A percentile compares a stretch with the other conserved stretches of the same genome.
These are phyloP conservation scores for Alentia gelatinosa DNA, from an alignment of 2,888 invertebrate genomes.

Conservation along the genomic window DNA sequence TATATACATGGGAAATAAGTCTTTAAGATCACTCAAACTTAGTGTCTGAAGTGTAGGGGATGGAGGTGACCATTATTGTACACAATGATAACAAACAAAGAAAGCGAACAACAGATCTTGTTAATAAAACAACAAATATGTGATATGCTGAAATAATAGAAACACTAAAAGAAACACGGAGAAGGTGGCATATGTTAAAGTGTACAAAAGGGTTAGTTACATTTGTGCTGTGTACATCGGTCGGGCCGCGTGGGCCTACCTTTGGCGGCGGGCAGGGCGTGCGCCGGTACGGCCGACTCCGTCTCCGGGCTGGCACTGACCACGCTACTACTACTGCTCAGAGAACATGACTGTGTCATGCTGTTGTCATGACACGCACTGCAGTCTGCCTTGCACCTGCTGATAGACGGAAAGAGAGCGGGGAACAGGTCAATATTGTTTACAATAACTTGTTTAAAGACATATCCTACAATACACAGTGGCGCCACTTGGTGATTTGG, in stretches of 20 bases:
- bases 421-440: no score
- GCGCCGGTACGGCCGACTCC: not conserved
- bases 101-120: not conserved
- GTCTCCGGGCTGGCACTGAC: slow-evolving; percentile 59
- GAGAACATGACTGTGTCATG: slow-evolving; percentile 60
- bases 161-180: not conserved
- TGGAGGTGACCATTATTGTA: no score
- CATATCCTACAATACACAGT: no score
- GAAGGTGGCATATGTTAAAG: not conserved
- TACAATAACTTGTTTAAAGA: no score
- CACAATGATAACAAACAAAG: no score
- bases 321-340: slow-evolving; percentile 62
- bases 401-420: not conserved
- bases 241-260: slow-evolving; percentile 46
- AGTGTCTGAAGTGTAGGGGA: no score
- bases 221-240: slow-evolving; percentile 37
- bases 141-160: no score
- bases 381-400: slow-evolving; percentile 61
- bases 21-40: no score
- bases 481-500: no score
- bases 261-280: slow-evolving; percentile 12
- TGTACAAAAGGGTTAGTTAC: slow-evolving; percentile 30
- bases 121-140: not conserved
- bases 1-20: no score
- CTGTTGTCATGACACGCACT: slow-evolving; percentile 59